Base-by-base conservation (phyloP, 1,140 invertebrate species). In the Drosophila paulistorum region DNA sequence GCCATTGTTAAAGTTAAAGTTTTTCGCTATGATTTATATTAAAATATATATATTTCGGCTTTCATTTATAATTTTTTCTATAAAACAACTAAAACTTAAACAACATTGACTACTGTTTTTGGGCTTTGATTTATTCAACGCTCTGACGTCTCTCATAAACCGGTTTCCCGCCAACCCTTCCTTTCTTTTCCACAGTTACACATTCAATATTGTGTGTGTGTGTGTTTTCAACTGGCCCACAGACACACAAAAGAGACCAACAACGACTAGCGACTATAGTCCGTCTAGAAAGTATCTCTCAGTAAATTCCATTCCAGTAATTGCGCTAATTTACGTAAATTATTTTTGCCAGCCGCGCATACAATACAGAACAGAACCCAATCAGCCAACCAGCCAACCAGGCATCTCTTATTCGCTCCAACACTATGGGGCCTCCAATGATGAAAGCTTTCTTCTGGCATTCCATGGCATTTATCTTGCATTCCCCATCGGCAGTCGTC, bases 291-390 rank as follows among this genome's bases (percentile, higher is more conserved):
- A 79, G 70, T 77, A 77, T 79, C 74, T 79, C 48, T 59, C 64
- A 55, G 74, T 63, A 77, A 73, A 35, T 41, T 57, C 57, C 68
- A 76, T 70, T 55, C 74, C 45, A 74, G 71, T 79, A 77, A 79
- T 79, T 79, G 75, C 74, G 74, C 77, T 79, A 79, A 79, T 79
- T 79, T 79, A 79, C 77, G 74, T 77, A 77, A 79, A 79, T 79
- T 77, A 67, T 79, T 79, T 76, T 68, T 57, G 48, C 71, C 39
- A 63, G 71, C 20, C 64, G 66, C 42, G 42, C 57, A 60, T 68
- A 59, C 75, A 66, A 60, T 59, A 26, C 72, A 73, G 65, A 73
- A 74, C 76, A 78, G 68, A 78, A 76, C 71, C 76, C 73, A 70
- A 45, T 57, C 72, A 68, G 55, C 26, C 23, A 26, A 51, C 6